These are phyloP conservation scores for Tachystola acroxantha DNA, from an alignment of 2,888 invertebrate species.

Conservation along the genomic window DNA sequence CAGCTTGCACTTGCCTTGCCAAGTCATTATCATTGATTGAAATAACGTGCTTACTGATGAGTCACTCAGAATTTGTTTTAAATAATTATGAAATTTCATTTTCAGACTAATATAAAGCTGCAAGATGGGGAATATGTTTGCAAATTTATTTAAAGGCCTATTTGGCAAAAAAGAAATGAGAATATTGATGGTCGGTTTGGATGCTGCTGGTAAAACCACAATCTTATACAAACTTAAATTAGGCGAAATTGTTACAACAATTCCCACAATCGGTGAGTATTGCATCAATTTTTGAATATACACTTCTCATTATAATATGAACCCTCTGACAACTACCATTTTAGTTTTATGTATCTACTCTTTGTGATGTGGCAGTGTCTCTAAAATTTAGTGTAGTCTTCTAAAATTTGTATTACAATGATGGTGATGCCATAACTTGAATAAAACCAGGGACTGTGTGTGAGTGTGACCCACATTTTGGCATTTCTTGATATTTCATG, in stretches of 20 bases:
- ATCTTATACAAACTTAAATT: conserved; percentile 99
- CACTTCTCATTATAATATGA: background rate
- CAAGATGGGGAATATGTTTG: conserved; percentile 98
- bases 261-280: conserved; percentile 97
- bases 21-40: conserved; percentile 77
- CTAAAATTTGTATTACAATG: too few relatives aligned
- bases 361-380: conserved; percentile 2
- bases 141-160: conserved; percentile 98
- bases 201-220: conserved; percentile 99
- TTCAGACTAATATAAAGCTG: conserved; percentile 76
- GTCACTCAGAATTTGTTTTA: conserved; percentile 52
- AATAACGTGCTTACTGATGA: conserved; percentile 65
- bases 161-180: conserved; percentile 99
- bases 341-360: conserved; percentile 2
- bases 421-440: too few relatives aligned
- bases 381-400: too few relatives aligned
- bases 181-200: conserved; percentile 99
- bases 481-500: too few relatives aligned
- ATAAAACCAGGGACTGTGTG: too few relatives aligned
- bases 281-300: background rate
- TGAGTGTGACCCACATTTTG: too few relatives aligned
- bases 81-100: conserved; percentile 37
- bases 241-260: conserved; percentile 99
- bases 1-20: conserved; percentile 62
- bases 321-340: background rate